phyloP scores from a whole-genome alignment of 35 echinoderm and acorn worm species.

The Ophioderma brevispina region DNA sequence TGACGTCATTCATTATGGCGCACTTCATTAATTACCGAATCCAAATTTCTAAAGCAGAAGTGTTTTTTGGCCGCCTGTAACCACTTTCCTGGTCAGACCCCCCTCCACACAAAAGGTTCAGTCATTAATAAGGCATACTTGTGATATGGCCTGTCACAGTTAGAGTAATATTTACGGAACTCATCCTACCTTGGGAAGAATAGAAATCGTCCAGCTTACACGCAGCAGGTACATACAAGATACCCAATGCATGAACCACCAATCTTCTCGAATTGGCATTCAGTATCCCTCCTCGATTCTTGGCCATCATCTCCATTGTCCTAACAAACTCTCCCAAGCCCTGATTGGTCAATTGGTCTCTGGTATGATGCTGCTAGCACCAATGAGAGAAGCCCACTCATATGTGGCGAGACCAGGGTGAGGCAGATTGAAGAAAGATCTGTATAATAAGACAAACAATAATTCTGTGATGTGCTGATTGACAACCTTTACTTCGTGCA shows the following conservation, averaged over 20 bases:
- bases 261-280: constrained; percentile 93
- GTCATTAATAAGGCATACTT: too few relatives aligned
- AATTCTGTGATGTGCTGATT: too few relatives aligned
- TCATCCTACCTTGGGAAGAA: constrained; percentile 63
- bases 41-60: too few relatives aligned
- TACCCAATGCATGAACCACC: constrained; percentile 82
- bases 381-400: constrained; percentile 62
- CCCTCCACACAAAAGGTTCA: too few relatives aligned
- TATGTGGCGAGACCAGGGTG: constrained; percentile 29
- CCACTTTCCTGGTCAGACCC: too few relatives aligned
- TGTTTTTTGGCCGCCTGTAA: too few relatives aligned
- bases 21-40: too few relatives aligned
- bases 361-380: constrained; percentile 69
- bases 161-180: too few relatives aligned
- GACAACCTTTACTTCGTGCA: too few relatives aligned
- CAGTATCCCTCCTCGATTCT: constrained; percentile 66
- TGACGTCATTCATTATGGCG: too few relatives aligned
- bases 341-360: constrained; percentile 61
- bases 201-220: constrained; percentile 70
- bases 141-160: too few relatives aligned
- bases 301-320: constrained; percentile 59
- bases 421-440: constrained; percentile 64
- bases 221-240: constrained; percentile 80
- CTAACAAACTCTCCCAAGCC: constrained; percentile 55
- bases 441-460: neutral